Evolutionary conservation across 2,888 invertebrate species (phyloP), one percentile per base, ranked within the genome.

Genomic region (Microdon myrmicae): DNA sequence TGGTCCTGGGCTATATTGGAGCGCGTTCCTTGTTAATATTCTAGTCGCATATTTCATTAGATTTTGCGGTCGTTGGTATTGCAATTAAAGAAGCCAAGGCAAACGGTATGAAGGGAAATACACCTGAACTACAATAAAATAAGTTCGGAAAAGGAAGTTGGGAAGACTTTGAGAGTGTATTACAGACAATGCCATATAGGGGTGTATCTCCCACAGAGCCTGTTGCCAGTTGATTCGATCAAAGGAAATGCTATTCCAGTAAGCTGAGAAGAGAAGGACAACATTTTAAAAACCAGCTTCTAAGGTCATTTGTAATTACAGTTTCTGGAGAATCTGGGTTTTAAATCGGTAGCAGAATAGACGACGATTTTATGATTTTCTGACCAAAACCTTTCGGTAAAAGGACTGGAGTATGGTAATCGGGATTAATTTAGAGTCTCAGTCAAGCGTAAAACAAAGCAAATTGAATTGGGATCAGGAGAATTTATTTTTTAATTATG

Each of bases 251-350:
- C 32, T 14, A 31, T 20, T 14, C n/a, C 20, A n/a, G n/a, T n/a
- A 38, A 32, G 45, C 17, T 29, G n/a, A 9, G 38, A 10, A 9
- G 38, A 34, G 41, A 43, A 35, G 43, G 12, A 29, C 9, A 7
- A 34, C 19, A 19, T 35, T 53, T 29, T 29, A 23, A 39, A 45
- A 20, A 51, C 31, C 23, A n/a, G 14, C 39, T 49, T 17, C 61
- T 49, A 44, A 45, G 61, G 55, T 61, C 55, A 44, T 61, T 61
- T 39, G 26, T 49, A 55, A 49, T 61, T 45, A 55, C 25, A 39
- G 39, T 39, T 38, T 44, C 41, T 39, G 23, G 44, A 39, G 39
- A 34, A 26, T 49, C 49, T 31, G 28, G 39, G 20, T n/a, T n/a
- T n/a, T n/a, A n/a, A n/a, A n/a, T n/a, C n/a, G n/a, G n/a, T n/a